Conservation (phyloP, 2,113 vertebrate species). For the Cariama cristata region DNA sequence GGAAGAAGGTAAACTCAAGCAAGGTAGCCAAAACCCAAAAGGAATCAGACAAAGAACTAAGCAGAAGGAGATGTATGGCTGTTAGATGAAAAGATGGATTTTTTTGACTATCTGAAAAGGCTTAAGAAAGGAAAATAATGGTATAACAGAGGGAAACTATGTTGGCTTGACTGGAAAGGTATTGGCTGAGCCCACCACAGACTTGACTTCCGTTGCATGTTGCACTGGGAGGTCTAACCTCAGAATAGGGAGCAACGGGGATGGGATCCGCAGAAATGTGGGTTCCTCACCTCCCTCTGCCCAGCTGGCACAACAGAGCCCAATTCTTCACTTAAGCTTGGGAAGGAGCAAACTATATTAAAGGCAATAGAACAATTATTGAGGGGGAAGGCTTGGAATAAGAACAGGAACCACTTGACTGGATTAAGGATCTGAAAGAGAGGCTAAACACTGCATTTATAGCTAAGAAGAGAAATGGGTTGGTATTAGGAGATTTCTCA, state of each 20-base stretch:
- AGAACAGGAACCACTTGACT: not conserved
- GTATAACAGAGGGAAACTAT: not conserved
- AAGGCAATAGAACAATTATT: not conserved
- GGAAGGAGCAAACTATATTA: not conserved
- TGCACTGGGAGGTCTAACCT: not conserved
- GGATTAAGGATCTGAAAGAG: not conserved
- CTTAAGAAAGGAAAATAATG: not conserved
- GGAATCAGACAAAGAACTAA: not conserved
- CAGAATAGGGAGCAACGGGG: not conserved
- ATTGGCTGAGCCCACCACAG: not conserved
- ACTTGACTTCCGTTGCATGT: not conserved
- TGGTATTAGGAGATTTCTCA: not conserved
- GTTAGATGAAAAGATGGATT: not conserved
- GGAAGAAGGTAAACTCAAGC: not conserved
- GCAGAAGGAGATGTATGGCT: not conserved
- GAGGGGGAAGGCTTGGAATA: not conserved
- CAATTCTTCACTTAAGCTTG: fast-evolving
- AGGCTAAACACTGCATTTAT: not conserved
- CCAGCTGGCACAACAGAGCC: fast-evolving
- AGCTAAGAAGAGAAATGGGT: not conserved
- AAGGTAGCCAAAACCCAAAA: not conserved
- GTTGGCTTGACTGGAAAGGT: not conserved
- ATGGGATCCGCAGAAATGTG: not conserved
- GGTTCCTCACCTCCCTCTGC: not conserved
- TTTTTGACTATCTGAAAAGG: not conserved